Percentiles rank a stretch among this genome's conserved stretches.
phyloP scores from a whole-genome alignment of 2,888 invertebrate species.

The Tinea pellionella region DNA sequence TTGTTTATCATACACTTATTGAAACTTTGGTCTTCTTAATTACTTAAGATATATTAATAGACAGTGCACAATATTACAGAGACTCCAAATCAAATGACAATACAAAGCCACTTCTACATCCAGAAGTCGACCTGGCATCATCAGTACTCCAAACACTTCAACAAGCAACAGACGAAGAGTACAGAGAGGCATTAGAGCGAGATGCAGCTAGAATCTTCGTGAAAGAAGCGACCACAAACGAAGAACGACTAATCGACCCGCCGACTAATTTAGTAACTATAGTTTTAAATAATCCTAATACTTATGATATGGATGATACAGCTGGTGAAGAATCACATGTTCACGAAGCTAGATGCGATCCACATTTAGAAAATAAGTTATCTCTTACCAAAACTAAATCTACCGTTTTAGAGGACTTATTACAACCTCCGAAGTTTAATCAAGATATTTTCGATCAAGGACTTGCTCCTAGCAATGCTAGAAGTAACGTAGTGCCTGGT shows the following conservation, averaged over 20 bases:
- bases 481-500: neutral
- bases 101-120: conserved; percentile 44
- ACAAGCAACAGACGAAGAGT: conserved; percentile 53
- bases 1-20: too few species aligned
- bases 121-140: conserved; percentile 53
- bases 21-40: too few species aligned
- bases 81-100: conserved; percentile 25
- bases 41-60: neutral
- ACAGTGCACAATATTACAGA: neutral
- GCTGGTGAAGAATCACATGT: conserved; percentile 36
- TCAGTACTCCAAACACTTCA: conserved; percentile 51
- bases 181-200: conserved; percentile 46
- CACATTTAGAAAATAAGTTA: conserved; percentile 9
- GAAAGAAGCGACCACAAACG: neutral
- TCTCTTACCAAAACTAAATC: neutral
- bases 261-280: conserved; percentile 33
- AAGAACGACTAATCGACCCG: neutral
- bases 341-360: conserved; percentile 35
- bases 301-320: conserved; percentile 25
- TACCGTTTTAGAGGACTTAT: neutral
- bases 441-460: neutral
- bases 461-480: neutral
- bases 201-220: conserved; percentile 37
- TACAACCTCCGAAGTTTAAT: neutral
- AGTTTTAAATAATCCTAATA: conserved; percentile 30